Evolutionary conservation across 1,140 invertebrate species (phyloP).

Genomic region (Drosophila varians): DNA sequence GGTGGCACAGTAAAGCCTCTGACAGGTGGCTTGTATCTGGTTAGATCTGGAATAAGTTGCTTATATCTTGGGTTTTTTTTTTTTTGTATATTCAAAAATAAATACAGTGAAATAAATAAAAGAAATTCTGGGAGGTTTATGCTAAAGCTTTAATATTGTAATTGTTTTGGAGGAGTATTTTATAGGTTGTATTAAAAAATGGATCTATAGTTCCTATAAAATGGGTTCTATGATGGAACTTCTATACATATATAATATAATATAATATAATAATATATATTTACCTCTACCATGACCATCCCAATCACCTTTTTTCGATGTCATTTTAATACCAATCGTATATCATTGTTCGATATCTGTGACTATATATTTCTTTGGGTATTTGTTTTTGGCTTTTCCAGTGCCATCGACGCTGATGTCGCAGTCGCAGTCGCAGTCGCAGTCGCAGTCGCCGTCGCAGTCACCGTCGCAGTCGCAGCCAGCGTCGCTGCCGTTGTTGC

Average conservation of each 20-base stretch:
- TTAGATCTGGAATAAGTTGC: not conserved
- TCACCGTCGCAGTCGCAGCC: not conserved
- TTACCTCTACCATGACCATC: not conserved
- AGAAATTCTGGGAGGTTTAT: too few relatives aligned
- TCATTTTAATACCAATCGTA: constrained; percentile 4
- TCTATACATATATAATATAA: too few relatives aligned
- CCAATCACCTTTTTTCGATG: not conserved
- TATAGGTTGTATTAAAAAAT: too few relatives aligned
- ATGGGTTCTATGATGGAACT: too few relatives aligned
- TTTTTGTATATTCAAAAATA: too few relatives aligned
- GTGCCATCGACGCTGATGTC: constrained; percentile 35
- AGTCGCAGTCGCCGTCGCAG: not conserved
- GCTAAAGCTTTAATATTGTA: too few relatives aligned
- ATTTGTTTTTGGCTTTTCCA: not conserved
- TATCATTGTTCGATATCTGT: constrained; percentile 1
- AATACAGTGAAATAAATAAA: constrained; percentile 3
- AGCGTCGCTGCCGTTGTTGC: constrained; percentile 36
- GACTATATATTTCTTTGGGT: constrained; percentile 2
- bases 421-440: constrained; percentile 3
- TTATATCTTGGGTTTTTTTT: not conserved
- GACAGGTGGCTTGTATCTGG: constrained; percentile 12
- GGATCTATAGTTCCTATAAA: too few relatives aligned
- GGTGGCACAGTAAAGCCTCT: constrained; percentile 11
- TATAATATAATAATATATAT: not conserved
- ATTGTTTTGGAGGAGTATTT: too few relatives aligned